Evolutionary conservation across 1,140 invertebrate species (phyloP).

Genomic region (Sarcophaga bullata): DNA sequence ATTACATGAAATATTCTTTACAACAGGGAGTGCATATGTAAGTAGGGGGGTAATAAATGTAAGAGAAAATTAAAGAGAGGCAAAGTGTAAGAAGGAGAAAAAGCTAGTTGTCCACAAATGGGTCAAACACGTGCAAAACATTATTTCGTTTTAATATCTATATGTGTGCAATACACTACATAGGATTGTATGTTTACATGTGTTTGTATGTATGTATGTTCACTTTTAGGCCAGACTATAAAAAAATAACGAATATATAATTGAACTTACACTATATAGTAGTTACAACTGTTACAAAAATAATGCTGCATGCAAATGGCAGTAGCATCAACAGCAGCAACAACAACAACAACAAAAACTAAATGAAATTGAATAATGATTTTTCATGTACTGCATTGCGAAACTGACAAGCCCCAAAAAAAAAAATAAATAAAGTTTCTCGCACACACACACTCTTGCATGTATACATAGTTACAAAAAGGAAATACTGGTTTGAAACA

Average conservation of each 20-base stretch:
- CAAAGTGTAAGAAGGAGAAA: neutral
- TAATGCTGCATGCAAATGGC: too few species aligned
- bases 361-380: neutral
- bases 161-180: too few species aligned
- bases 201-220: too few species aligned
- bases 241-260: neutral
- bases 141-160: neutral
- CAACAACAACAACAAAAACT: neutral
- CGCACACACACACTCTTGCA: too few species aligned
- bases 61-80: neutral
- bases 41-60: neutral
- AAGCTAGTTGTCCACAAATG: conserved; percentile 11
- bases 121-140: conserved; percentile 35
- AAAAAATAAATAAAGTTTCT: neutral
- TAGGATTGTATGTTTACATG: too few species aligned
- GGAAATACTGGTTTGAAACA: too few species aligned
- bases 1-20: neutral
- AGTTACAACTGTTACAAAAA: too few species aligned
- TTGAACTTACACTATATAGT: neutral
- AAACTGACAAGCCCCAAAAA: conserved; percentile 4
- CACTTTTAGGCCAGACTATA: neutral
- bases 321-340: neutral
- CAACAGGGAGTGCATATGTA: too few species aligned
- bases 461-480: too few species aligned
- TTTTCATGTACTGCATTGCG: conserved; percentile 18